Evolutionary conservation across 92 coral and sea anemone species (phyloP), one percentile per base, ranked within the genome.

Genomic region (Parazoanthus swiftii): DNA sequence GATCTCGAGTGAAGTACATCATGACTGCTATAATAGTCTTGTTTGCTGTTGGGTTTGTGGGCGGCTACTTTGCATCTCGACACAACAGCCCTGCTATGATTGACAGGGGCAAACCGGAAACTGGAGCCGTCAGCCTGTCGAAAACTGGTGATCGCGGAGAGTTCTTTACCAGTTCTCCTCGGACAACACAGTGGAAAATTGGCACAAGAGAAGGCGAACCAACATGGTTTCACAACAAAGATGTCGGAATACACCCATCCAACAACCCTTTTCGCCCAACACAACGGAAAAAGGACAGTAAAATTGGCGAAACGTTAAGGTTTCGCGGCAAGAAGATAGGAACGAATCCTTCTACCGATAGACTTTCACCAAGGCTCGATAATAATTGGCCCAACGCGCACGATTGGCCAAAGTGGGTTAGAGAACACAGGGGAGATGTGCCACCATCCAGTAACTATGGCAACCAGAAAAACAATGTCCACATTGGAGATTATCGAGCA

Each of bases 11-110:
- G 15, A 70, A 70, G 38, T 70, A 70, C 75, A 33, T 70, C 33
- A 70, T 70, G 2, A 10, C 15, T 70, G 75, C 10, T 23, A 6
- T 70, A 20, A 25, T 70, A 5, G 36, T 70, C 23, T 70, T 70
- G 75, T 70, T 25, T 70, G 75, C 75, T 70, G 75, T 70, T 70
- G 75, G 75, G 11, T 70, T 70, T 70, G 75, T 70, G 35, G 75
- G 75, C 7, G 75, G 75, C 35, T 70, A 70, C 37, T 70, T 70
- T 33, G 75, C 16, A 6, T 70, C 75, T 70, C 75, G 37, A 7
- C 33, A 33, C 33, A 33, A 70, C 38, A 33, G 36, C 75, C 75
- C 38, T 70, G 38, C 75, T 8, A 10, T 70, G 75, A n/a, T 9
- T 33, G 36, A n/a, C 75, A 33, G 75, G 10, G 14, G 25, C 75